phyloP scores from a whole-genome alignment of 2,113 vertebrate species.

The Gracilinanus agilis region DNA sequence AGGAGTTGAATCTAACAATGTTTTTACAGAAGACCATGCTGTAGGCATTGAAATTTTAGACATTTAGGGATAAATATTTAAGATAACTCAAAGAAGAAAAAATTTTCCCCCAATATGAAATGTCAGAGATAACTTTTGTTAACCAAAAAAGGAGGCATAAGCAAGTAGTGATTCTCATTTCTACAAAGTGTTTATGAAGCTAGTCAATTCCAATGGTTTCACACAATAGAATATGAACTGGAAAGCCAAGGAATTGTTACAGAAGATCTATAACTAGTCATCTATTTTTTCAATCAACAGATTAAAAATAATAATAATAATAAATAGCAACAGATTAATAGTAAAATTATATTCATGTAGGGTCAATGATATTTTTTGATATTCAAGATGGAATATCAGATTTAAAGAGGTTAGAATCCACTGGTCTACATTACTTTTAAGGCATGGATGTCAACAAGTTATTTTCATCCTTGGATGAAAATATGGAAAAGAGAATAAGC shows the following conservation, averaged over 20 bases:
- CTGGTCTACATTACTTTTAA: neutral
- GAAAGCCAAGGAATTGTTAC: neutral
- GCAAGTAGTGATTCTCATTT: neutral
- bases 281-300: neutral
- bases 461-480: neutral
- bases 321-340: neutral
- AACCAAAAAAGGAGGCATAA: neutral
- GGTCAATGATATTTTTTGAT: neutral
- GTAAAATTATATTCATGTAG: neutral
- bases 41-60: neutral
- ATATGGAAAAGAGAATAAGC: neutral
- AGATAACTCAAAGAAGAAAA: neutral
- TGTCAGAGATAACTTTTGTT: neutral
- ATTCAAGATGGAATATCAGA: neutral
- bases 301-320: neutral
- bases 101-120: neutral
- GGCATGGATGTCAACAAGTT: neutral
- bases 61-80: neutral
- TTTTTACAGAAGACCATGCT: neutral
- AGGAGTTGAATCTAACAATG: neutral
- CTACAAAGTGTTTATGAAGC: neutral
- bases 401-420: neutral
- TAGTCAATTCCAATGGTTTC: neutral
- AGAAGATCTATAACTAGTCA: neutral
- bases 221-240: neutral